These are phyloP conservation scores for Leucoraja ocellata DNA, from an alignment of 2,797 vertebrate genomes.

Conservation along the genomic window DNA sequence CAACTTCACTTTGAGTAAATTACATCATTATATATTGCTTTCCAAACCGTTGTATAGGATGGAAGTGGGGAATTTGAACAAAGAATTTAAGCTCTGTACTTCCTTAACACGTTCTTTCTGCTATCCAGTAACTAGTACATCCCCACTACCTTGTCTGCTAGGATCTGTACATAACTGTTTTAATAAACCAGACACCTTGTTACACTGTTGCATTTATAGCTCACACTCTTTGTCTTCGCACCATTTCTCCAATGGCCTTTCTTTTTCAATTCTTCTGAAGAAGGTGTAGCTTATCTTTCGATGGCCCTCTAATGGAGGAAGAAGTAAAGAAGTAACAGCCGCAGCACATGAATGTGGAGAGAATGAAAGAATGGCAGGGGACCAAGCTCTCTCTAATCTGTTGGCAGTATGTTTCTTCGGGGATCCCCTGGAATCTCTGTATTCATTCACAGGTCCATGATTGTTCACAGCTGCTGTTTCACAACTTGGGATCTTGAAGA, in stretches of 20 bases:
- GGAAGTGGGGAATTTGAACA: background rate
- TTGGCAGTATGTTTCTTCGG: background rate
- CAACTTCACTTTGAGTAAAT: background rate
- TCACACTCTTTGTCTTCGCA: background rate
- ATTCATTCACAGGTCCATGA: background rate
- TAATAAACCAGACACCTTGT: background rate
- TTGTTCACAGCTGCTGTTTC: background rate
- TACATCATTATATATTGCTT: background rate
- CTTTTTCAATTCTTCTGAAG: background rate
- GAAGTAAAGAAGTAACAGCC: background rate
- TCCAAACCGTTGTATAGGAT: background rate
- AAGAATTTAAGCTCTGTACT: background rate
- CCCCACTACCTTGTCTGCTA: background rate
- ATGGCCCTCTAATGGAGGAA: background rate
- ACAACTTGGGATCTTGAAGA: background rate
- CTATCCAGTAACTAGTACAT: background rate
- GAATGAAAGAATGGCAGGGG: background rate
- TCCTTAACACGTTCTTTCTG: background rate
- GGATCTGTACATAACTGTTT: background rate
- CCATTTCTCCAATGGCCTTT: background rate
- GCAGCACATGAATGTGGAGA: background rate
- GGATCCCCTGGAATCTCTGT: background rate
- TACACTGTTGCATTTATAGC: background rate
- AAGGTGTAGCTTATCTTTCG: background rate
- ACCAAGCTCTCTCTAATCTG: background rate